A percentile compares a stretch with the other conserved stretches of the same genome.
phyloP scores from a whole-genome alignment of 1,140 invertebrate genomes.

The Tetragnatha versicolor region DNA sequence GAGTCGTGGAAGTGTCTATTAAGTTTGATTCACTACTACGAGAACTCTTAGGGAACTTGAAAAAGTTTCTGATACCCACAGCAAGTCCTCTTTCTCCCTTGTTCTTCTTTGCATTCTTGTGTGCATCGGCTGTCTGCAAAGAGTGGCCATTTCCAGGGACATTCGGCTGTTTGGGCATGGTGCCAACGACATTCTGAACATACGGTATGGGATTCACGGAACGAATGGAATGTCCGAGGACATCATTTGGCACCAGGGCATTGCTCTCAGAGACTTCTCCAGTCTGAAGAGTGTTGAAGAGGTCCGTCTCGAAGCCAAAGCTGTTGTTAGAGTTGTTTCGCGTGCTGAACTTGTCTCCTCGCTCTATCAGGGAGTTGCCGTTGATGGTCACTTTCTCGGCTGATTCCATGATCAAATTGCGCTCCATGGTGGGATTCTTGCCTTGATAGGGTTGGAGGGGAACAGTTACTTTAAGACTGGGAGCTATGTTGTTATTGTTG shows the following conservation, averaged over 20 bases:
- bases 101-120: background rate
- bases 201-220: constrained; percentile 74
- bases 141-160: constrained; percentile 61
- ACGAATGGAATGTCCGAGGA: constrained; percentile 60
- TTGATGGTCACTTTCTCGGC: constrained; percentile 70
- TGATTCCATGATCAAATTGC: constrained; percentile 76
- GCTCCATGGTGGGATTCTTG: constrained; percentile 85
- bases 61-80: constrained; percentile 35
- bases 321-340: constrained; percentile 61
- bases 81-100: constrained; percentile 16
- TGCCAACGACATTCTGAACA: constrained; percentile 72
- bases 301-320: constrained; percentile 65
- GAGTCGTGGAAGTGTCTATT: constrained; percentile 9
- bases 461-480: constrained; percentile 61
- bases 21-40: background rate
- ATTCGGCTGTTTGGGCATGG: constrained; percentile 69
- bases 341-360: constrained; percentile 65
- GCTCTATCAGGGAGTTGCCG: constrained; percentile 74
- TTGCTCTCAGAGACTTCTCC: constrained; percentile 60
- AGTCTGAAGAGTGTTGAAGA: constrained; percentile 60
- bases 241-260: constrained; percentile 63
- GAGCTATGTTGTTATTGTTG: constrained; percentile 37
- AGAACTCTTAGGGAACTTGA: constrained; percentile 24
- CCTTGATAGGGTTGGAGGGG: constrained; percentile 82
- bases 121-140: constrained; percentile 25